These are phyloP conservation scores for Pachycephus smyrnensis DNA, from an alignment of 2,888 invertebrate species.

Conservation along the genomic window DNA sequence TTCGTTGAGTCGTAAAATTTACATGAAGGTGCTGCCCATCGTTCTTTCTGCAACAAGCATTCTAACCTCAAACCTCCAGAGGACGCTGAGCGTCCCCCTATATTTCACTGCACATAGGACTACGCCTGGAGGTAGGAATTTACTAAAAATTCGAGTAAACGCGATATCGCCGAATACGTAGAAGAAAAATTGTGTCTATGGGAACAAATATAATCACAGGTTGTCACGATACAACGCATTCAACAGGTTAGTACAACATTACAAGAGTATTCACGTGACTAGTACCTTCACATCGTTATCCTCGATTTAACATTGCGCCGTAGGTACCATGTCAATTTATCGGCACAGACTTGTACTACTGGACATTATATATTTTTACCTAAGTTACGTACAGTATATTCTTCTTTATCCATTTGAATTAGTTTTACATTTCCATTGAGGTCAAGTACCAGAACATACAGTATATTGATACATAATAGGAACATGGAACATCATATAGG, in stretches of 20 bases:
- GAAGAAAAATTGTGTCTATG: slow-evolving; percentile 31
- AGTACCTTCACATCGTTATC: background rate
- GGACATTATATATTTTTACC: background rate
- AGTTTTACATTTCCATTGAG: background rate
- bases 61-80: background rate
- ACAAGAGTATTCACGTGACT: slow-evolving; percentile 61
- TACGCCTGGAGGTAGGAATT: background rate
- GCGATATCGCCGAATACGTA: background rate
- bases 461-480: background rate
- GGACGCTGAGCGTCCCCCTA: background rate
- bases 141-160: background rate
- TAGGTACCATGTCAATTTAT: background rate
- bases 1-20: background rate
- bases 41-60: background rate
- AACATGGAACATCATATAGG: background rate
- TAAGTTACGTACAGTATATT: background rate
- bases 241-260: slow-evolving; percentile 65
- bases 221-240: slow-evolving; percentile 62
- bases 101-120: background rate
- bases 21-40: background rate
- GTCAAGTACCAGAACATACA: background rate
- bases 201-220: slow-evolving; percentile 61
- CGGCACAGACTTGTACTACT: background rate
- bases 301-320: background rate
- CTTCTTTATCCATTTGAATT: background rate